phyloP scores from a whole-genome alignment of 2,888 invertebrate species.

The Tetragnatha montana region DNA sequence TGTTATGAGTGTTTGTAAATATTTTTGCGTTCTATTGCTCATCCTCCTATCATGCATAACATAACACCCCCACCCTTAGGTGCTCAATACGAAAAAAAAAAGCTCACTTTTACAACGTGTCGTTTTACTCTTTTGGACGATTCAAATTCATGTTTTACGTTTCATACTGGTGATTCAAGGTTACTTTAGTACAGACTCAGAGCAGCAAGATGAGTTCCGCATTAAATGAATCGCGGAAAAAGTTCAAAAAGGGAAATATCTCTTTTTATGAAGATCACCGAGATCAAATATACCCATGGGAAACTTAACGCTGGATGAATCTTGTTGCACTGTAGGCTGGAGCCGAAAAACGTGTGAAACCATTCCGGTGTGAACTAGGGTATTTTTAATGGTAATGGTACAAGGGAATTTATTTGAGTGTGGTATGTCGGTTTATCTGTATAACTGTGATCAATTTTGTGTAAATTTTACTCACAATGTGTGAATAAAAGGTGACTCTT shows the following conservation, averaged over 20 bases:
- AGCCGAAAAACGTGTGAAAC: neutral
- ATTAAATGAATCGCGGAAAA: neutral
- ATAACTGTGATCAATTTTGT: constrained; percentile 54
- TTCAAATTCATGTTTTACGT: neutral
- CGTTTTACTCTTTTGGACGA: constrained; percentile 17
- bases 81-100: constrained; percentile 8
- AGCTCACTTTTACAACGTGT: constrained; percentile 6
- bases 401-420: constrained; percentile 14
- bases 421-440: constrained; percentile 21
- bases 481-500: constrained; percentile 50
- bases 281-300: neutral
- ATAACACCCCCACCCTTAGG: neutral
- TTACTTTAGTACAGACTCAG: neutral
- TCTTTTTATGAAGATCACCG: neutral
- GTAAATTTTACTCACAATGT: constrained; percentile 50
- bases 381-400: constrained; percentile 17
- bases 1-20: constrained; percentile 33
- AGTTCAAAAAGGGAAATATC: neutral
- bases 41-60: constrained; percentile 24
- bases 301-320: neutral
- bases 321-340: constrained; percentile 11
- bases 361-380: constrained; percentile 17
- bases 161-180: neutral
- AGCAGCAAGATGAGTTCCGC: neutral
- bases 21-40: constrained; percentile 4